These are phyloP conservation scores for Loxodonta africana DNA, from an alignment of 2,113 vertebrate genomes.

Conservation along the genomic window DNA sequence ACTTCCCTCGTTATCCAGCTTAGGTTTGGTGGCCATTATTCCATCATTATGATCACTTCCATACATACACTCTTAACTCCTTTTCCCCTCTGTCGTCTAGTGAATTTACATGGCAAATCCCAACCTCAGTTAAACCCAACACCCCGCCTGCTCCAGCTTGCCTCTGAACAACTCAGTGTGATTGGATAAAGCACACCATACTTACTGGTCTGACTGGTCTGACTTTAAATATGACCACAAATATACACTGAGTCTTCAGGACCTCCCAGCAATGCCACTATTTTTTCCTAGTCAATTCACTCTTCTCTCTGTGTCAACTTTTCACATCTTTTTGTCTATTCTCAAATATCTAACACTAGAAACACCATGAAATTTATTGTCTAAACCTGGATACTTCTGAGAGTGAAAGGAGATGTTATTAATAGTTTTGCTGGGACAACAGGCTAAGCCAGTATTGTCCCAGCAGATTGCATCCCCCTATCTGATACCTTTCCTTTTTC, in stretches of 20 bases:
- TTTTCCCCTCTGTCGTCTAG: not conserved
- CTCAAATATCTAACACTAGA: not conserved
- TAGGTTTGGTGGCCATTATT: not conserved
- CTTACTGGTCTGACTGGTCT: not conserved
- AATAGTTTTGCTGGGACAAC: not conserved
- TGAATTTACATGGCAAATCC: not conserved
- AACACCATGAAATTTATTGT: not conserved
- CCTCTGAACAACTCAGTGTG: not conserved
- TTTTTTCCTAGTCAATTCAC: not conserved
- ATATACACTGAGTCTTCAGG: not conserved
- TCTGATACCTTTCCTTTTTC: not conserved
- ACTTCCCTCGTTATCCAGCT: not conserved
- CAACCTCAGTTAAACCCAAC: not conserved
- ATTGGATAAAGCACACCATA: not conserved
- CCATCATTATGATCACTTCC: not conserved
- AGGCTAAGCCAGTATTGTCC: slow-evolving; percentile 20
- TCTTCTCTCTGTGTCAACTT: slow-evolving; percentile 11
- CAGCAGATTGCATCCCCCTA: not conserved
- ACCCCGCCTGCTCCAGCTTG: not conserved
- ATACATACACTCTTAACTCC: not conserved
- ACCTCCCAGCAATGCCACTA: not conserved
- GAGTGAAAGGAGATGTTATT: not conserved
- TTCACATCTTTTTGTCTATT: not conserved
- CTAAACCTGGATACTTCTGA: not conserved
- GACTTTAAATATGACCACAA: not conserved